phyloP scores from a whole-genome alignment of 2,797 vertebrate genomes.

The Toxotes lorentzi region DNA sequence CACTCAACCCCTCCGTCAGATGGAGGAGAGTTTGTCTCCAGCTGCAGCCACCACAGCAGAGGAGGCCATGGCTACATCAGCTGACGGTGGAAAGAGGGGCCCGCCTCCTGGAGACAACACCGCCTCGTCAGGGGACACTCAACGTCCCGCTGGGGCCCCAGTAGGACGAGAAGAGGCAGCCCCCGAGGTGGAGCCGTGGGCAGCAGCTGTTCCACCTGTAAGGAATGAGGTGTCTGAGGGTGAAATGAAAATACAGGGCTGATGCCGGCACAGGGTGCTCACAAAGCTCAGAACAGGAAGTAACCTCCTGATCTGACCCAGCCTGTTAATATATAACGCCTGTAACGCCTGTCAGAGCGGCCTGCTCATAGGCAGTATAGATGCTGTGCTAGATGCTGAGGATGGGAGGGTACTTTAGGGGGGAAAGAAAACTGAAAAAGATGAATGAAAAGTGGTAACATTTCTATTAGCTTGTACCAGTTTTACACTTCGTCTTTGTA shows the following conservation, averaged over 20 bases:
- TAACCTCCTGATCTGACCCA: no score
- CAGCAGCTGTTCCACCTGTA: slow-evolving; percentile 88
- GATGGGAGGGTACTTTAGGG: no score
- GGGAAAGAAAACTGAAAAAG: no score
- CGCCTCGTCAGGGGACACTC: slow-evolving; percentile 69
- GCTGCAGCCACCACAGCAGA: slow-evolving; percentile 88
- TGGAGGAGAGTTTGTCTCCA: slow-evolving; percentile 81
- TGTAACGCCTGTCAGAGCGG: no score
- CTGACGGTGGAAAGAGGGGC: slow-evolving; percentile 68
- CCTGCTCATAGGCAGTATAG: no score
- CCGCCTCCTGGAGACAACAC: slow-evolving; percentile 67
- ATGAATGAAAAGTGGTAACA: no score
- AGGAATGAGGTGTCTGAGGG: slow-evolving; percentile 17
- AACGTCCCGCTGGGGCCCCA: slow-evolving; percentile 44
- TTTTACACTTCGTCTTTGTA: not conserved
- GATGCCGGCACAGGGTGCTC: not conserved
- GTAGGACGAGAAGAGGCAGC: slow-evolving; percentile 72
- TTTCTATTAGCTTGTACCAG: not conserved
- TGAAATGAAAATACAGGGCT: not conserved
- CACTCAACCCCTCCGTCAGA: slow-evolving; percentile 62
- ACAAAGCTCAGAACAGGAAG: not conserved
- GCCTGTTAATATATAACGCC: not conserved
- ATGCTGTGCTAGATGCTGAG: no score
- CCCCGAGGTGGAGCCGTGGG: slow-evolving; percentile 87
- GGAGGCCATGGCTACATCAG: slow-evolving; percentile 84